A percentile compares a stretch with the other conserved stretches of the same genome.
These are phyloP conservation scores for Mormyrus hasselquistii DNA, from an alignment of 2,797 vertebrate genomes.

Conservation along the genomic window DNA sequence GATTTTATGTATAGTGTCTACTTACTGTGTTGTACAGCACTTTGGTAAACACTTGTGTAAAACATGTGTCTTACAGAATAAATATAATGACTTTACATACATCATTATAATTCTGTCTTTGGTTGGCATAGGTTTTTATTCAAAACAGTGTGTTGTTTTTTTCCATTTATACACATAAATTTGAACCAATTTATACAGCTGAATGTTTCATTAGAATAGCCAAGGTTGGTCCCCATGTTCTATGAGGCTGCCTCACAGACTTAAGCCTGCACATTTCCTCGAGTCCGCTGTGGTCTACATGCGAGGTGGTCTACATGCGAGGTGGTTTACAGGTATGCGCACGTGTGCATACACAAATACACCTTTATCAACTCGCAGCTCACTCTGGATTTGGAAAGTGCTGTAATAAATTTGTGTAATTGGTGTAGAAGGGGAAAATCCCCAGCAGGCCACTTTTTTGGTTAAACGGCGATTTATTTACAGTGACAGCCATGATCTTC, in stretches of 20 bases:
- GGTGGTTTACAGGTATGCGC: not conserved
- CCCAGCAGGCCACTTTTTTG: not conserved
- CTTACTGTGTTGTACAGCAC: not conserved
- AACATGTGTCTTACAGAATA: not conserved
- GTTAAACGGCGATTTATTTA: not conserved
- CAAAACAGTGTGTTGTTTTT: not conserved
- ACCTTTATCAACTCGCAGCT: not conserved
- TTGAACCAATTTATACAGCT: not conserved
- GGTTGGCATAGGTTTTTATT: not conserved
- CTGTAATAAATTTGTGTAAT: not conserved
- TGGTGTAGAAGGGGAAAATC: not conserved
- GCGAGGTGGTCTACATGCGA: not conserved
- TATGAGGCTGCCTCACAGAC: not conserved
- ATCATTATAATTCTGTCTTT: conserved; percentile 1
- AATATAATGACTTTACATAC: not conserved
- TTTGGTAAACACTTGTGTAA: not conserved
- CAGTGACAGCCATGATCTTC: not conserved
- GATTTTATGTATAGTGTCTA: not conserved
- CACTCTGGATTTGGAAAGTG: not conserved
- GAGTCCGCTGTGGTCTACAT: not conserved
- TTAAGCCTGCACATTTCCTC: not conserved
- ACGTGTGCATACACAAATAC: not conserved
- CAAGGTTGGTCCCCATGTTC: not conserved
- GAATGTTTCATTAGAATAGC: not conserved
- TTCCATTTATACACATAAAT: not conserved